phyloP scores from a whole-genome alignment of 2,888 invertebrate genomes.

The Aelia acuminata region DNA sequence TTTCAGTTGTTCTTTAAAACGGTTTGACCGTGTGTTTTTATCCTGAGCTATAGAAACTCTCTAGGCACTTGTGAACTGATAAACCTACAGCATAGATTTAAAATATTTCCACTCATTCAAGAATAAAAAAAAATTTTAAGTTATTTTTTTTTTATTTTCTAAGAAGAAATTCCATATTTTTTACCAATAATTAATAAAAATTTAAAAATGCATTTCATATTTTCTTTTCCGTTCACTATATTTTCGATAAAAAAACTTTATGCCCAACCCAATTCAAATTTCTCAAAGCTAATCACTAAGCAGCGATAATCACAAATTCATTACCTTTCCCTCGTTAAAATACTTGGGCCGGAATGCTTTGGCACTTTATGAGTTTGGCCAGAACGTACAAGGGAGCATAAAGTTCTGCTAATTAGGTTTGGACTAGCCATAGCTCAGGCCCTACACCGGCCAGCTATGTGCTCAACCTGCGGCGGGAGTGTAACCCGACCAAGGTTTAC shows the following conservation, averaged over 20 bases:
- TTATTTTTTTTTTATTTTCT: too few relatives aligned
- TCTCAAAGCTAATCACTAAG: not conserved
- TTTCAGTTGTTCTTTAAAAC: too few relatives aligned
- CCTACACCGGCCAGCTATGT: slow-evolving; percentile 6
- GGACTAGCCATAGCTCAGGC: slow-evolving; percentile 44
- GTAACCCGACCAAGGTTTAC: slow-evolving; percentile 7
- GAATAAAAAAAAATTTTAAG: too few relatives aligned
- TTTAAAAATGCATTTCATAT: not conserved
- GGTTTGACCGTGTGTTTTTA: too few relatives aligned
- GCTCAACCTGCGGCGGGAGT: not conserved
- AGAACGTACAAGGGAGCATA: slow-evolving; percentile 33
- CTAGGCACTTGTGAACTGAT: too few relatives aligned
- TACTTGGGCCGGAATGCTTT: slow-evolving; percentile 2
- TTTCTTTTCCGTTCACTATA: not conserved
- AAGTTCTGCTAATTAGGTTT: slow-evolving; percentile 40
- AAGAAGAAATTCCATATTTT: too few relatives aligned
- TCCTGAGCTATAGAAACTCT: too few relatives aligned
- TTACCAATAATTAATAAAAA: not conserved
- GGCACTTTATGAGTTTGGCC: slow-evolving; percentile 30
- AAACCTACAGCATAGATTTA: too few relatives aligned
- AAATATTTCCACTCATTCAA: too few relatives aligned
- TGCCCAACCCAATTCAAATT: not conserved
- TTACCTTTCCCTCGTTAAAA: slow-evolving; percentile 9
- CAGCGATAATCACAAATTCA: slow-evolving; percentile 11
- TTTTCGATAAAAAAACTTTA: not conserved